Base-by-base conservation (phyloP, 1,140 invertebrate species). In the Heliconius hewitsoni region DNA sequence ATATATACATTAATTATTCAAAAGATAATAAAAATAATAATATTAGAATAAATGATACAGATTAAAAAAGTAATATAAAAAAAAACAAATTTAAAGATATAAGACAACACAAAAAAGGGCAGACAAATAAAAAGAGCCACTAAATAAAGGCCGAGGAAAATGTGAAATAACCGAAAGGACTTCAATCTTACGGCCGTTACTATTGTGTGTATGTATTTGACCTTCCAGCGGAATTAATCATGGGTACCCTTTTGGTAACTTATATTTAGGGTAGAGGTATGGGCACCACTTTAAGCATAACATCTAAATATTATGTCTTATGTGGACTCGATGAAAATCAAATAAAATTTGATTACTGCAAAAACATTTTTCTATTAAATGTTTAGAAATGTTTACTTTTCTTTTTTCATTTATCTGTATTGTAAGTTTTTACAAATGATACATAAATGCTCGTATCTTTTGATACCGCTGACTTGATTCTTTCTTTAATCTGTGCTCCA, bases 171-270 rank as follows among this genome's bases (percentile, higher is more conserved):
- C 74, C 57, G 23, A 70, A 55, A 50, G 60, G 60, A 70, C 60
- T 66, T 66, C 60, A 66, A 76, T 76, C 60, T 71, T 76, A 50
- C 57, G 74, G 74, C 46, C 57, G 74, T 76, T 70, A 71, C 23
- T 76, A 76, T 76, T 76, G 74, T 66, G 60, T 66, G 60, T 76
- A 70, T 55, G 74, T 60, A 76, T 76, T 76, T 76, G 74, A 76
- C 74, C 60, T 76, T 70, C 23, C 74, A 50, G 60, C 60, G 74
- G 74, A 76, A 76, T 76, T 76, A 76, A 76, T 76, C 74, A 76
- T 66, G 74, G 60, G 34, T 46, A 66, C 57, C 74, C 74, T 76
- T 76, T 76, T 76, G 74, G 42, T 52, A 39, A 66, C 39, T 55
- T 70, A 39, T 71, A 30, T 18, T 30, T 71, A 71, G 37, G 37